Conservation (phyloP, 2,888 invertebrate genomes). For the Blastobasis lacticolella region DNA sequence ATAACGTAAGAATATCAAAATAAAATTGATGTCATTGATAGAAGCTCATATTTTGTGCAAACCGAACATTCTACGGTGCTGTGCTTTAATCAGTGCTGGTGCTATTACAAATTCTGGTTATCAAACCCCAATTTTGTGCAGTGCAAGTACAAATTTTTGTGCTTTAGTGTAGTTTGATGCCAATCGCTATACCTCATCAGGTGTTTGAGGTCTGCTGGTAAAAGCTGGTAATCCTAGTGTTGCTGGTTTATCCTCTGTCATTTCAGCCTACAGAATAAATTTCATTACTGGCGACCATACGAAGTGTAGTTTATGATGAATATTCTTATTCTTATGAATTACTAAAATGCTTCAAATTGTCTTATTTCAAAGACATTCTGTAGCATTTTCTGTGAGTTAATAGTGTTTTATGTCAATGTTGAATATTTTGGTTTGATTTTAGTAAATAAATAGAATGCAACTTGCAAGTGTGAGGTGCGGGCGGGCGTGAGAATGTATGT, state of each 20-base stretch:
- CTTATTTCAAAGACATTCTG: too few relatives aligned
- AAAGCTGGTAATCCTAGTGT: slow-evolving; percentile 56
- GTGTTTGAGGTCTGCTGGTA: slow-evolving; percentile 46
- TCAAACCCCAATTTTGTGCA: neutral
- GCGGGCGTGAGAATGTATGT: too few relatives aligned
- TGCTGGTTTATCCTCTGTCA: slow-evolving; percentile 45
- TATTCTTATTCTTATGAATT: neutral
- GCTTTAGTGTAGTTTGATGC: slow-evolving; percentile 18
- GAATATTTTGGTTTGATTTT: too few relatives aligned
- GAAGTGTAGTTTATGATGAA: slow-evolving; percentile 17
- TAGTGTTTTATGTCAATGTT: too few relatives aligned
- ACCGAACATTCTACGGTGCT: too few relatives aligned
- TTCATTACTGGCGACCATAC: slow-evolving; percentile 57
- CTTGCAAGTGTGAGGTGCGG: too few relatives aligned
- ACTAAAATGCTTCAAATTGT: too few relatives aligned
- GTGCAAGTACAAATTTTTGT: neutral
- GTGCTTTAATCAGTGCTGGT: neutral
- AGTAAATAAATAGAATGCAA: too few relatives aligned
- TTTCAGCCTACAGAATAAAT: slow-evolving; percentile 64
- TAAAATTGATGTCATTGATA: too few relatives aligned
- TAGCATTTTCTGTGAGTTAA: too few relatives aligned
- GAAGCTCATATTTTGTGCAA: too few relatives aligned
- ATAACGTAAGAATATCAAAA: too few relatives aligned
- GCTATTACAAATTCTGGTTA: neutral
- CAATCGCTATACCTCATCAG: slow-evolving; percentile 56